A percentile compares a stretch with the other conserved stretches of the same genome.
Conservation (phyloP, 2,797 vertebrate species). For the Craterocephalus amniculus region DNA sequence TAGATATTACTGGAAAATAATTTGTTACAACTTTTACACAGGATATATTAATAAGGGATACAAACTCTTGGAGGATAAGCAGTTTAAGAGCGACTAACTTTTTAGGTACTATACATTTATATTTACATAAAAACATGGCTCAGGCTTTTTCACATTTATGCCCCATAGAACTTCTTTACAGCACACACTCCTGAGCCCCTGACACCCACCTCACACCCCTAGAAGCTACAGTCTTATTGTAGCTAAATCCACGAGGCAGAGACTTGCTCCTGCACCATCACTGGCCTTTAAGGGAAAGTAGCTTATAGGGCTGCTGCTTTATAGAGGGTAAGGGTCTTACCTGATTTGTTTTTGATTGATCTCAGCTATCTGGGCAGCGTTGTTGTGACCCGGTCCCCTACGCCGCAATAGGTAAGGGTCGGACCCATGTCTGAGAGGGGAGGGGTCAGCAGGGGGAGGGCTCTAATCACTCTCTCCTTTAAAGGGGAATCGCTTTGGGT, state of each 20-base stretch:
- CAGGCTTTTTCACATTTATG: slow-evolving; percentile 42
- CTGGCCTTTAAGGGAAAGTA: slow-evolving; percentile 69
- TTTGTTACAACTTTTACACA: no score
- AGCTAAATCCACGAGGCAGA: slow-evolving; percentile 57
- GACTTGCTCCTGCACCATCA: slow-evolving; percentile 62
- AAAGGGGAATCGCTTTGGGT: slow-evolving; percentile 92
- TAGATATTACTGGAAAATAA: background rate
- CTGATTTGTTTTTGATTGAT: slow-evolving; percentile 99
- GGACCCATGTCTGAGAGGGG: slow-evolving; percentile 96
- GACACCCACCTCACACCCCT: slow-evolving; percentile 74
- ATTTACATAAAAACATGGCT: slow-evolving; percentile 37
- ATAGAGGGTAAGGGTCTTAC: slow-evolving; percentile 88
- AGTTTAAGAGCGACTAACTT: slow-evolving; percentile 4
- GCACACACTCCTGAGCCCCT: slow-evolving; percentile 57
- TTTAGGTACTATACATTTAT: slow-evolving; percentile 15
- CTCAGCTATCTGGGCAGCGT: slow-evolving; percentile 99
- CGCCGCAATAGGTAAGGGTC: slow-evolving; percentile 99
- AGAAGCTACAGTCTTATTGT: slow-evolving; percentile 41
- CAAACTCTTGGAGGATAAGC: background rate
- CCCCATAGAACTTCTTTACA: slow-evolving; percentile 41
- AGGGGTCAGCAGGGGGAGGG: slow-evolving; percentile 94
- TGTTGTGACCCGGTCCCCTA: slow-evolving; percentile 99
- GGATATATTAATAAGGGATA: background rate
- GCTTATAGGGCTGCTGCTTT: slow-evolving; percentile 79
- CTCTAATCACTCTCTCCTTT: slow-evolving; percentile 96